These are phyloP conservation scores for Pteronura brasiliensis DNA, from an alignment of 2,113 vertebrate species.

Conservation along the genomic window DNA sequence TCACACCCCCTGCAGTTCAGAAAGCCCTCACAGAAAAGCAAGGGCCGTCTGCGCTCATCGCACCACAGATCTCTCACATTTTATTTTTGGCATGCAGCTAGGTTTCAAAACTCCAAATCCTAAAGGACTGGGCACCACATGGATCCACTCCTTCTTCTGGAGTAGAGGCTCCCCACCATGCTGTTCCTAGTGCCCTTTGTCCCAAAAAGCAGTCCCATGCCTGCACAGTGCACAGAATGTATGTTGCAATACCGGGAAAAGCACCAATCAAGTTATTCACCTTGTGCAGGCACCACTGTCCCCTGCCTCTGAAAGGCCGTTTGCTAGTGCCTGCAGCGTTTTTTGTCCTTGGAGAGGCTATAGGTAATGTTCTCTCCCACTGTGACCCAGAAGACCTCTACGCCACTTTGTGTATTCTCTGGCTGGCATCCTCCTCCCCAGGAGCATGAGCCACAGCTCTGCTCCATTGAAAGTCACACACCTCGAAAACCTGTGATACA, in stretches of 20 bases:
- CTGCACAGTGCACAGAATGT: not conserved
- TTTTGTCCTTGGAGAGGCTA: not conserved
- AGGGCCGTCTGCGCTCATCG: rapidly evolving
- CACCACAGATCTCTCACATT: not conserved
- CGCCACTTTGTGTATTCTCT: not conserved
- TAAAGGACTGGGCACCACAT: not conserved
- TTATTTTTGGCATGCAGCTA: not conserved
- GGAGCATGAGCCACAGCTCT: not conserved
- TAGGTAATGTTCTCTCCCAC: not conserved
- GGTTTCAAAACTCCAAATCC: not conserved
- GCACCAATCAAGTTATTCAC: not conserved
- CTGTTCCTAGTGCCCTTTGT: not conserved
- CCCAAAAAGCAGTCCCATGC: not conserved
- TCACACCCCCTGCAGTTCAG: not conserved
- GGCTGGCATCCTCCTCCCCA: not conserved
- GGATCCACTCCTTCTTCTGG: not conserved
- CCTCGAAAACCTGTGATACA: not conserved
- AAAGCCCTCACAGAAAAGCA: not conserved
- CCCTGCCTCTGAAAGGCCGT: not conserved
- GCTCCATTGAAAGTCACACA: not conserved
- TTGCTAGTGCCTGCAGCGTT: not conserved
- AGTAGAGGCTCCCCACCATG: not conserved
- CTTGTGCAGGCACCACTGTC: not conserved
- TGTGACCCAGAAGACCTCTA: not conserved
- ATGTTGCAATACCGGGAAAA: not conserved